Conservation (phyloP, 2,888 invertebrate genomes). For the Andricus quercusramuli region DNA sequence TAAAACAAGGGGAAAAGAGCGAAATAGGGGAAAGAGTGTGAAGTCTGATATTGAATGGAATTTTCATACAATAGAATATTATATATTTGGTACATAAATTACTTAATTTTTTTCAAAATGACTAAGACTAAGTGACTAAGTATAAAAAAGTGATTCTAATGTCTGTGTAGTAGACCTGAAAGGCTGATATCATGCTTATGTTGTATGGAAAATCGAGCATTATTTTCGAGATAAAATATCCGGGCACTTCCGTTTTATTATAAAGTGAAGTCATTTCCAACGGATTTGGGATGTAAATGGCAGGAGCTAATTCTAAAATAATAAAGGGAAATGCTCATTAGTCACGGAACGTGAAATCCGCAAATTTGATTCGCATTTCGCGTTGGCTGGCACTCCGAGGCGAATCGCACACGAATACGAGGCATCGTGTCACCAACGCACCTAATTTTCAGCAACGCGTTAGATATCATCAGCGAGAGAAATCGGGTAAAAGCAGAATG, state of each 20-base stretch:
- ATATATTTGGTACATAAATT: too few species aligned
- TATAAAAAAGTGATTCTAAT: too few species aligned
- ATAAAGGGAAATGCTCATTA: constrained; percentile 15
- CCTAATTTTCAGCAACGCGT: constrained; percentile 34
- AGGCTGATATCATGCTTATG: too few species aligned
- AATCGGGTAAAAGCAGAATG: constrained; percentile 1
- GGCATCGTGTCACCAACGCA: constrained; percentile 2
- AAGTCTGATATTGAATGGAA: too few species aligned
- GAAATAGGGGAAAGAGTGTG: too few species aligned
- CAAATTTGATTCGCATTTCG: constrained; percentile 31
- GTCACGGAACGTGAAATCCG: constrained; percentile 18
- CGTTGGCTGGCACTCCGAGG: constrained; percentile 1
- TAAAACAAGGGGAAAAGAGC: too few species aligned
- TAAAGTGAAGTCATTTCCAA: neutral
- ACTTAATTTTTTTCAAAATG: too few species aligned
- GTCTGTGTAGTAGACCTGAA: too few species aligned
- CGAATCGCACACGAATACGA: constrained; percentile 22
- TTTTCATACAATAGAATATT: too few species aligned
- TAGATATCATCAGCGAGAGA: constrained; percentile 30
- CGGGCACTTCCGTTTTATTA: neutral
- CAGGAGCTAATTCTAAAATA: neutral
- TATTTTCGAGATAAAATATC: neutral
- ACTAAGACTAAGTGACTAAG: too few species aligned
- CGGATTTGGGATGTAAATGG: neutral
- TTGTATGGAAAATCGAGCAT: too few species aligned